Evolutionary conservation across 2,797 vertebrate species (phyloP).

Genomic region (Sebastes oblongus): DNA sequence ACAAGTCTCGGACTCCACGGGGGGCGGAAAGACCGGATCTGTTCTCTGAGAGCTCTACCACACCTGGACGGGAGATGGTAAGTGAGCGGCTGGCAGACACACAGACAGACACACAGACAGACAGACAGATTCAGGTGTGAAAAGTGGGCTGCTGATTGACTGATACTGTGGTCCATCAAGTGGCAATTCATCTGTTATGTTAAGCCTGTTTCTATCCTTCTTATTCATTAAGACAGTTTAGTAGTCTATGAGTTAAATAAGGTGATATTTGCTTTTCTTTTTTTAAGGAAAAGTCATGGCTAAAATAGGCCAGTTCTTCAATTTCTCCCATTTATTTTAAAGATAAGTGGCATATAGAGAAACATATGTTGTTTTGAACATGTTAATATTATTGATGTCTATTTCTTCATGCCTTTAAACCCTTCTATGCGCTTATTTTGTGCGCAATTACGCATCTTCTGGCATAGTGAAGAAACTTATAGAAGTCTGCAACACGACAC

Average conservation of each 20-base stretch:
- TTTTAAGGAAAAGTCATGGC: neutral
- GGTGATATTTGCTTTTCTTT: neutral
- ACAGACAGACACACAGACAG: neutral
- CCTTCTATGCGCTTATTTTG: neutral
- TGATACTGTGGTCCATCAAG: conserved; percentile 29
- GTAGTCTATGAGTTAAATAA: neutral
- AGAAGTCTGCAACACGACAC: neutral
- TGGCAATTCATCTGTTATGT: neutral
- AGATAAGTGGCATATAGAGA: neutral
- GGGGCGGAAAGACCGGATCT: conserved; percentile 45
- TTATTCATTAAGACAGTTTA: neutral
- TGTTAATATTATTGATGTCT: neutral
- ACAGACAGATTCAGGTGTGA: conserved; percentile 56
- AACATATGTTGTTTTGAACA: neutral
- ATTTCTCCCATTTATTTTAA: neutral
- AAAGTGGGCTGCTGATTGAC: conserved; percentile 39
- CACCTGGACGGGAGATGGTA: conserved; percentile 63
- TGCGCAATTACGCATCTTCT: neutral
- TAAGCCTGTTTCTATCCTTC: neutral
- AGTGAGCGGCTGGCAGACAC: conserved; percentile 35
- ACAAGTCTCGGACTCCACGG: conserved; percentile 21
- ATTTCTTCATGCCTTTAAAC: neutral
- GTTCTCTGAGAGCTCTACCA: conserved; percentile 39
- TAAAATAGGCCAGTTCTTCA: too few species aligned
- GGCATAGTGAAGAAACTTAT: neutral